phyloP scores from a whole-genome alignment of 2,797 vertebrate species.

The Sardinella longiceps region DNA sequence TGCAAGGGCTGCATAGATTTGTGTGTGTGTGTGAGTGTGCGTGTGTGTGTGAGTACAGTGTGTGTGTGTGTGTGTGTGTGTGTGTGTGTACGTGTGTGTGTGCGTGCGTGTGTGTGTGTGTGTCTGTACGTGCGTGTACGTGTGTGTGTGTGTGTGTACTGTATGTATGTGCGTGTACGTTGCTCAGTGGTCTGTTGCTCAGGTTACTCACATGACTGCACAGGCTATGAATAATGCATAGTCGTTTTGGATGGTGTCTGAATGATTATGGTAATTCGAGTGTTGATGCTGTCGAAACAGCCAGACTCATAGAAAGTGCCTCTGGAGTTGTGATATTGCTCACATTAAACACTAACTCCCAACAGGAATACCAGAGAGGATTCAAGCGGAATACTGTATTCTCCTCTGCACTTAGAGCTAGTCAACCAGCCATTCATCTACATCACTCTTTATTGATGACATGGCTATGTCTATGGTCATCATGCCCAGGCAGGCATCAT shows the following conservation, averaged over 20 bases:
- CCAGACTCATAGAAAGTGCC: background rate
- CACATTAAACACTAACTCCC: background rate
- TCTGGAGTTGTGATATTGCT: slow-evolving; percentile 5
- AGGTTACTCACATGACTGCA: slow-evolving; percentile 19
- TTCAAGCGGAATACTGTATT: too few species aligned
- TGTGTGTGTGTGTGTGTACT: background rate
- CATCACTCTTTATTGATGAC: background rate
- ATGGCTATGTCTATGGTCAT: background rate
- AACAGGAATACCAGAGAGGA: too few species aligned
- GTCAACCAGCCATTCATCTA: background rate
- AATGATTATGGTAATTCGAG: slow-evolving; percentile 31
- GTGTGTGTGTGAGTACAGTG: too few species aligned
- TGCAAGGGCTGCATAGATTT: background rate
- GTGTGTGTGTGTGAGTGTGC: background rate
- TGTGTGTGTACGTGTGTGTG: background rate
- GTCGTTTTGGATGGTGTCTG: slow-evolving; percentile 24
- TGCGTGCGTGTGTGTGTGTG: background rate
- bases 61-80: background rate
- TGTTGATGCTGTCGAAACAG: slow-evolving; percentile 13
- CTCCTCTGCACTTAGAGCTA: background rate
- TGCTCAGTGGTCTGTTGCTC: slow-evolving; percentile 17
- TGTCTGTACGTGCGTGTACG: background rate
- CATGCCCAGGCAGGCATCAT: too few species aligned
- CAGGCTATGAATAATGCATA: slow-evolving; percentile 21
- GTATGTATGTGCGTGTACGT: background rate